phyloP scores from a whole-genome alignment of 2,888 invertebrate genomes.

The Itoplectis maculator region DNA sequence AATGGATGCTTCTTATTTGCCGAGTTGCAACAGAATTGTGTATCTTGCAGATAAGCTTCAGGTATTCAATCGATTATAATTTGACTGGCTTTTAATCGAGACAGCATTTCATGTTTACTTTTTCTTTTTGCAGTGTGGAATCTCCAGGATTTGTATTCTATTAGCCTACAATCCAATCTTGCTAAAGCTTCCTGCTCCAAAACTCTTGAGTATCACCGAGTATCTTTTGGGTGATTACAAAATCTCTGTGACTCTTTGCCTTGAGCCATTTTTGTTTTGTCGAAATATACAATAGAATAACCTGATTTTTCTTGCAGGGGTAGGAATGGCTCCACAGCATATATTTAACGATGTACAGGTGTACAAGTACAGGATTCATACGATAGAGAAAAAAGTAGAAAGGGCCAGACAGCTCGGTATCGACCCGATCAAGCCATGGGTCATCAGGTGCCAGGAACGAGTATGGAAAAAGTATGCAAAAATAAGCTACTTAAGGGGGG shows the following conservation, averaged over 20 bases:
- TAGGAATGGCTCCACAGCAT: conserved; percentile 33
- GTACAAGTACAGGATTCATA: conserved; percentile 6
- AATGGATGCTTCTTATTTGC: conserved; percentile 37
- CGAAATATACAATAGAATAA: background rate
- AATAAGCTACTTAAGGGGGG: too few relatives aligned
- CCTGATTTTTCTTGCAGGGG: conserved; percentile 24
- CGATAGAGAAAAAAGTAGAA: conserved; percentile 31
- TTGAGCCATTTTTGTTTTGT: background rate
- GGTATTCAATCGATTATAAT: conserved; percentile 22
- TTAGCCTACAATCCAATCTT: conserved; percentile 20
- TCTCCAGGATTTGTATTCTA: conserved; percentile 32
- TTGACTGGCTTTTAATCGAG: background rate
- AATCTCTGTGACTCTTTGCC: background rate
- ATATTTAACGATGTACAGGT: conserved; percentile 48
- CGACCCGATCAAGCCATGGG: conserved; percentile 58
- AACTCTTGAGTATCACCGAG: conserved; percentile 53
- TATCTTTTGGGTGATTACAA: conserved; percentile 56
- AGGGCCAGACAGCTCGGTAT: conserved; percentile 21
- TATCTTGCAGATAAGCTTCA: conserved; percentile 62
- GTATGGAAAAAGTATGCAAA: conserved; percentile 47
- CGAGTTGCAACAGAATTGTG: conserved; percentile 44
- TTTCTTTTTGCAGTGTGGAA: conserved; percentile 46
- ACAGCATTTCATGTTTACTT: background rate
- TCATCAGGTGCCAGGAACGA: conserved; percentile 37
- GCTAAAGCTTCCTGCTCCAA: background rate